Percentiles rank a stretch among this genome's conserved stretches.
These are phyloP conservation scores for Brachionus rotundiformis DNA, from an alignment of 1,140 invertebrate species.

Conservation along the genomic window DNA sequence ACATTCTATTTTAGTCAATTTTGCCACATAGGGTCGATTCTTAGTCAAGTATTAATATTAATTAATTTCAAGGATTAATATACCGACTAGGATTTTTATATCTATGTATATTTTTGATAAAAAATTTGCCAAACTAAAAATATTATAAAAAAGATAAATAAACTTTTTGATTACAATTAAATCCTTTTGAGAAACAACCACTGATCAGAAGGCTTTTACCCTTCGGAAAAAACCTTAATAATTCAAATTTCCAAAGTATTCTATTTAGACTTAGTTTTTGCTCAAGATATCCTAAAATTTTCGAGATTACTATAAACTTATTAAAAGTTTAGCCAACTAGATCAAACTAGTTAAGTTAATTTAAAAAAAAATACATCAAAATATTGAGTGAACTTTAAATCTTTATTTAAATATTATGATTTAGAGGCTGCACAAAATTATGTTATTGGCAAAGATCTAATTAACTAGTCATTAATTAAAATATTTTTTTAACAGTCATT, in stretches of 20 bases:
- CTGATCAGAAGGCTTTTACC: not conserved
- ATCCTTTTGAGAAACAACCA: not conserved
- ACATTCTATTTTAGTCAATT: not conserved
- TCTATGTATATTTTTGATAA: not conserved
- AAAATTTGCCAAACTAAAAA: not conserved
- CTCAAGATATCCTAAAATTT: no score
- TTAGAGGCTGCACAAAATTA: not conserved
- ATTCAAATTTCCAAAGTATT: no score
- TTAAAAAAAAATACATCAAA: not conserved
- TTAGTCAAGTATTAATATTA: conserved; percentile 2
- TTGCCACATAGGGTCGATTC: not conserved
- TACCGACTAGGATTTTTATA: not conserved
- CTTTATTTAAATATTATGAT: not conserved
- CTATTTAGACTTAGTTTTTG: no score
- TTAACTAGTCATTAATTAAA: not conserved
- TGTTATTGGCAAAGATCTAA: not conserved
- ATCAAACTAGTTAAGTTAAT: no score
- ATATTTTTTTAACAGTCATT: not conserved
- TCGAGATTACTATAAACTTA: not conserved
- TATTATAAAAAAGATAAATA: not conserved
- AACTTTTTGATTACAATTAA: not conserved
- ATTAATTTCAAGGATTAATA: conserved; percentile 21
- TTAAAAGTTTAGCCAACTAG: not conserved
- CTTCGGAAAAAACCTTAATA: no score
- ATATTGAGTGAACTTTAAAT: not conserved